Evolutionary conservation across 2,888 invertebrate genomes (phyloP).

Genomic region (Hypomecis punctinalis): DNA sequence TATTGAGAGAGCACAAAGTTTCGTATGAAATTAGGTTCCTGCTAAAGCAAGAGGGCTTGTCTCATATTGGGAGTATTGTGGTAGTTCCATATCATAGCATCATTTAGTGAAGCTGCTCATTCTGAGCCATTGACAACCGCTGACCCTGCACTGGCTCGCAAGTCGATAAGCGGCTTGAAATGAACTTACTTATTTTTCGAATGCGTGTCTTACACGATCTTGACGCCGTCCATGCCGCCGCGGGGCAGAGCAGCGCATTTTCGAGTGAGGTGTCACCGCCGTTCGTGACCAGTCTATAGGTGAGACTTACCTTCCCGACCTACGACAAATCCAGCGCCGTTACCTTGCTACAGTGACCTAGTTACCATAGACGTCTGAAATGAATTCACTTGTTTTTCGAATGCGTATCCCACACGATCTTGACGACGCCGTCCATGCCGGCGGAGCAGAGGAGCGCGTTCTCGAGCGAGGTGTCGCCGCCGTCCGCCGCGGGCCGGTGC

Average conservation of each 20-base stretch:
- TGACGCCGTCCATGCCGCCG: slow-evolving; percentile 87
- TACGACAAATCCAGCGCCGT: slow-evolving; percentile 86
- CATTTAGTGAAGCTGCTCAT: too few relatives aligned
- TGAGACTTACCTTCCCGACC: slow-evolving; percentile 68
- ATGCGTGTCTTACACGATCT: slow-evolving; percentile 87
- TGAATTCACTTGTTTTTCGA: slow-evolving; percentile 71
- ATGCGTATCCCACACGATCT: slow-evolving; percentile 87
- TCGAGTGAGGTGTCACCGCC: slow-evolving; percentile 61
- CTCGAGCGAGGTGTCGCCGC: slow-evolving; percentile 60
- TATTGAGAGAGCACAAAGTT: too few relatives aligned
- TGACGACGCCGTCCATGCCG: slow-evolving; percentile 87
- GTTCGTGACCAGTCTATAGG: slow-evolving; percentile 64
- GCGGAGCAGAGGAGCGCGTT: slow-evolving; percentile 87
- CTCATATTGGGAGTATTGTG: too few relatives aligned
- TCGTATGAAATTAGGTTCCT: too few relatives aligned
- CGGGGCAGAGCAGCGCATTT: slow-evolving; percentile 86
- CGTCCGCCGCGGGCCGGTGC: slow-evolving; percentile 63
- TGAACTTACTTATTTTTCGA: slow-evolving; percentile 71
- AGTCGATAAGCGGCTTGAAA: neutral
- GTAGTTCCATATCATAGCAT: too few relatives aligned
- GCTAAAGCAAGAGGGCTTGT: too few relatives aligned
- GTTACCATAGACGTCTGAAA: slow-evolving; percentile 63
- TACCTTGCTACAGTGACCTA: slow-evolving; percentile 87
- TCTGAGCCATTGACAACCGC: too few relatives aligned
- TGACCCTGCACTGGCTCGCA: too few relatives aligned